Evolutionary conservation across 2,797 vertebrate genomes (phyloP), one percentile per base, ranked within the genome.

Genomic region (Apodemus agrarius): DNA sequence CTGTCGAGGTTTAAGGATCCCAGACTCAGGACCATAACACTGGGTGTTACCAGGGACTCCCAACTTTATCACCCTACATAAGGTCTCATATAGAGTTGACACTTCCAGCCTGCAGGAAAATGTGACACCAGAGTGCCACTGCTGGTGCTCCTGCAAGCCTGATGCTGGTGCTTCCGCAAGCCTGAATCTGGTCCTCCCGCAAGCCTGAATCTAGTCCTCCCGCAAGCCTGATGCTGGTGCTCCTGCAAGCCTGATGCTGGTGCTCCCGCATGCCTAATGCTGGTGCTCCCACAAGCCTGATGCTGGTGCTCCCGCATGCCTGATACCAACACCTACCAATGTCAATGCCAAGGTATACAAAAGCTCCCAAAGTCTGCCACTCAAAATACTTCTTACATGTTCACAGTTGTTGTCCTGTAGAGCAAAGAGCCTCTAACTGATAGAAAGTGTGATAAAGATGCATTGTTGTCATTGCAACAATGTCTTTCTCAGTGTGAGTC

Each of bases 401-500:
- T 19, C 22, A 37, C 13, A 7, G 37, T 17, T 29, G 22, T 10
- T 69, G 46, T 52, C 22, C 46, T 75, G 26, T 75, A 29, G 54
- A 43, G 1, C 16, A 14, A 59, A 57, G 7, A 13, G 54, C 43
- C 40, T 17, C 29, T 40, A 16, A 26, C 11, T 46, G 37, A 46
- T 24, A 2, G 34, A 37, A 9, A 1, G 8, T 46, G 34, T 5
- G 16, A 31, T 16, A 10, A 84, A 84, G 21, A 63, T 29, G 6
- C 54, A 54, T 4, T 7, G 61, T 6, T 17, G 34, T 1, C 0
- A 3, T 29, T 29, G 21, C 14, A 8, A 57, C 14, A 8, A 57
- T 61, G 21, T 63, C 2, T 31, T 4, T 7, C 0, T 31, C 37
- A 21, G 14, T 11, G 0, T 1, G 16, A 12, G 63, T 52, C n/a